These are phyloP conservation scores for Lepus europaeus DNA, from an alignment of 2,113 vertebrate species.

Conservation along the genomic window DNA sequence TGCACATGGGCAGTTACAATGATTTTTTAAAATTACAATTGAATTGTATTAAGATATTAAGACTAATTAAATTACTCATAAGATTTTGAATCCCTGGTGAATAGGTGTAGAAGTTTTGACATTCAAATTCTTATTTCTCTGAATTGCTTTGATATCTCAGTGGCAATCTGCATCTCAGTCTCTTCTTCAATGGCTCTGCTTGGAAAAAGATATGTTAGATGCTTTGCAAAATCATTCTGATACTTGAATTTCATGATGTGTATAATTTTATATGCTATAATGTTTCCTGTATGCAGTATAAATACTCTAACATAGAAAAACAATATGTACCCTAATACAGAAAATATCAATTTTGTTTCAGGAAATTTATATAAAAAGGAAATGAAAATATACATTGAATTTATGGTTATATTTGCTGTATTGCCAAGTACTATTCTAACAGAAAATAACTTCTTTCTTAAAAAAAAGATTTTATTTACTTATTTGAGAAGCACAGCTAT, in stretches of 20 bases:
- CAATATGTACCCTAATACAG: background rate
- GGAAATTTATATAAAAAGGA: background rate
- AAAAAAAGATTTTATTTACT: too few species aligned
- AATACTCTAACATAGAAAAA: background rate
- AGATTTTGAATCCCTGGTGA: background rate
- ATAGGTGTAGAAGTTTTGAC: background rate
- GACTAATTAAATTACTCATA: background rate
- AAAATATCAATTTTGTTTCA: background rate
- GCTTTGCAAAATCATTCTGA: background rate
- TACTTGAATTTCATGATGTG: background rate
- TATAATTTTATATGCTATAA: background rate
- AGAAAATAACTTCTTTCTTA: background rate
- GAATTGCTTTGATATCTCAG: background rate
- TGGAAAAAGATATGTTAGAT: background rate
- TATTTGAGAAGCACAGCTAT: too few species aligned
- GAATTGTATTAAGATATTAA: background rate
- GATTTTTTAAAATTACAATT: background rate
- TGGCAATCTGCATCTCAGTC: background rate
- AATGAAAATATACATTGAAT: background rate
- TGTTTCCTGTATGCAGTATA: background rate
- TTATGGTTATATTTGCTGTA: background rate
- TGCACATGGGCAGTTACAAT: background rate
- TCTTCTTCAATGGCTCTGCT: background rate
- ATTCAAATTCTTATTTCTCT: background rate
- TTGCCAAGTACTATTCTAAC: background rate